Conservation (phyloP, 2,888 invertebrate genomes). For the Melanotus villosus region DNA sequence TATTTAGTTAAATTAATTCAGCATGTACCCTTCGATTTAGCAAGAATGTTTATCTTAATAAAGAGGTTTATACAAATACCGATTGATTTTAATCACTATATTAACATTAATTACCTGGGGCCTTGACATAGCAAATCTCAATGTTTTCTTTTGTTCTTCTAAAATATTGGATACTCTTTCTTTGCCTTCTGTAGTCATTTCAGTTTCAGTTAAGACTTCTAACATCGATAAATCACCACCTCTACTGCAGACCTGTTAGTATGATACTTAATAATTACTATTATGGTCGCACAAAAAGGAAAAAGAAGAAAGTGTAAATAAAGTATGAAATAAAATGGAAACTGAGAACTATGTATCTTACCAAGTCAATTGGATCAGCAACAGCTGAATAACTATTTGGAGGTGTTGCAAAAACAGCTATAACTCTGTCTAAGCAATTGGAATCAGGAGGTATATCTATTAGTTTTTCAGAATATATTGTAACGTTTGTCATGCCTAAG, state of each 20-base stretch:
- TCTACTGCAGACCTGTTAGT: conserved; percentile 80
- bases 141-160: conserved; percentile 82
- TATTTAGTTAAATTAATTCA: too few relatives aligned
- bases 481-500: conserved; percentile 76
- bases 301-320: too few relatives aligned
- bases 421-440: conserved; percentile 73
- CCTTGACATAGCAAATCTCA: conserved; percentile 81
- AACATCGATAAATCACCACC: conserved; percentile 85
- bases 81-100: too few relatives aligned
- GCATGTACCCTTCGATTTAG: too few relatives aligned
- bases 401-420: conserved; percentile 81
- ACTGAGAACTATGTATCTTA: too few relatives aligned
- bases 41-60: too few relatives aligned
- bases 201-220: conserved; percentile 80
- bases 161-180: conserved; percentile 77
- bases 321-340: too few relatives aligned
- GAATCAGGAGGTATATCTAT: conserved; percentile 70
- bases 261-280: too few relatives aligned
- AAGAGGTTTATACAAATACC: too few relatives aligned
- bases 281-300: too few relatives aligned
- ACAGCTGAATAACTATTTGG: conserved; percentile 88
- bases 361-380: conserved; percentile 84
- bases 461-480: conserved; percentile 69
- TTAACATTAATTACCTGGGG: conserved; percentile 83
- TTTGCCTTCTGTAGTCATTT: conserved; percentile 75